phyloP scores from a whole-genome alignment of 1,140 invertebrate genomes.

The Heliconius hewitsoni region DNA sequence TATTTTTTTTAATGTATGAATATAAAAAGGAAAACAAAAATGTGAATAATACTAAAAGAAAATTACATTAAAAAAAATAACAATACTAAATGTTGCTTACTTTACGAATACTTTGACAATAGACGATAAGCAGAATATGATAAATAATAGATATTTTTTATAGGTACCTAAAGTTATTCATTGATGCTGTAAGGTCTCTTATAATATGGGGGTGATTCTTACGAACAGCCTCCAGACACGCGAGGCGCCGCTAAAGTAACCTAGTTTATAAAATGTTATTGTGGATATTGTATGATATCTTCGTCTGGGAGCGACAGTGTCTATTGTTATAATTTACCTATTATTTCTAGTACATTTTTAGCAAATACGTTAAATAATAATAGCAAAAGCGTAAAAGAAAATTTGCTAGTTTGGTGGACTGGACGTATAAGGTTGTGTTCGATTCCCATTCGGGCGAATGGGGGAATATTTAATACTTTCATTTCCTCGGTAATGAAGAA shows the following conservation, averaged over 20 bases:
- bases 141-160: slow-evolving; percentile 10
- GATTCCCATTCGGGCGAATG: too few species aligned
- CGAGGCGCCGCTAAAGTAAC: slow-evolving; percentile 25
- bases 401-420: too few species aligned
- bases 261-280: slow-evolving; percentile 28
- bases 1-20: background rate
- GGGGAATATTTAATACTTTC: too few species aligned
- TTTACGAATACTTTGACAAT: background rate
- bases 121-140: background rate
- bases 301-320: background rate
- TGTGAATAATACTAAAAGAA: background rate
- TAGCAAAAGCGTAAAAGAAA: too few species aligned
- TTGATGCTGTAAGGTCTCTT: background rate
- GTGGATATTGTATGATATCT: background rate
- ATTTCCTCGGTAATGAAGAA: too few species aligned
- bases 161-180: background rate
- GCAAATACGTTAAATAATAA: background rate
- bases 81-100: background rate
- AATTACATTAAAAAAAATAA: background rate
- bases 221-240: slow-evolving; percentile 29
- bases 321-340: background rate
- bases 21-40: background rate
- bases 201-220: slow-evolving; percentile 25
- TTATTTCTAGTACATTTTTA: background rate
- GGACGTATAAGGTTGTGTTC: too few species aligned